A percentile compares a stretch with the other conserved stretches of the same genome.
phyloP scores from a whole-genome alignment of 1,140 invertebrate genomes.

The Pararge aegeria region DNA sequence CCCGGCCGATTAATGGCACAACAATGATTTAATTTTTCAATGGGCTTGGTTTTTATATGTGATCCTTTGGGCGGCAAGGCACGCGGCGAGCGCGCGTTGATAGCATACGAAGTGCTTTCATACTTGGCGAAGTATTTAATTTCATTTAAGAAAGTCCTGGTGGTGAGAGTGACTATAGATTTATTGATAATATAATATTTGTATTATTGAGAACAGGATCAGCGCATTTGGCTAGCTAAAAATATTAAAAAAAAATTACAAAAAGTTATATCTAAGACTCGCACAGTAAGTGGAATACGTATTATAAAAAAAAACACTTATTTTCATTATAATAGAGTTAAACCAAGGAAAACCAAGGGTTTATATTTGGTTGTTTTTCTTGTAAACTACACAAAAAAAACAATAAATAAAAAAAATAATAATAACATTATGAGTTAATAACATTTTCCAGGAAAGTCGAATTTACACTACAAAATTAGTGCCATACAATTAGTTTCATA shows the following conservation, averaged over 20 bases:
- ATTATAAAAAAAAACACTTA: too few relatives aligned
- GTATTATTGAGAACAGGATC: neutral
- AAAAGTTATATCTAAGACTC: too few relatives aligned
- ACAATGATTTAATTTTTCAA: constrained; percentile 79
- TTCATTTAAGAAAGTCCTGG: constrained; percentile 76
- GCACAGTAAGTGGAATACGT: too few relatives aligned
- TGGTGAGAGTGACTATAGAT: constrained; percentile 66
- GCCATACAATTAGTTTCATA: too few relatives aligned
- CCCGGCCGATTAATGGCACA: constrained; percentile 72
- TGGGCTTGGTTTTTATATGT: constrained; percentile 81
- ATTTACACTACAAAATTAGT: too few relatives aligned
- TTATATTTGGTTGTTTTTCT: too few relatives aligned
- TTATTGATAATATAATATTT: constrained; percentile 39
- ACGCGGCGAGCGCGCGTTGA: constrained; percentile 54
- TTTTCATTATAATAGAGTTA: too few relatives aligned
- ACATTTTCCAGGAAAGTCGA: too few relatives aligned
- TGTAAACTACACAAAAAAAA: too few relatives aligned
- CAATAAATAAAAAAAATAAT: too few relatives aligned
- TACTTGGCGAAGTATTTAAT: constrained; percentile 74
- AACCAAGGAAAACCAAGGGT: too few relatives aligned
- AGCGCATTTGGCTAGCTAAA: neutral
- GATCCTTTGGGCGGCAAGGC: constrained; percentile 73
- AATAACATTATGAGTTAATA: too few relatives aligned
- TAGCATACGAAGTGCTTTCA: constrained; percentile 60
- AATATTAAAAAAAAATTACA: neutral